Base-by-base conservation (phyloP, 1,140 invertebrate species). In the Fopius arisanus region DNA sequence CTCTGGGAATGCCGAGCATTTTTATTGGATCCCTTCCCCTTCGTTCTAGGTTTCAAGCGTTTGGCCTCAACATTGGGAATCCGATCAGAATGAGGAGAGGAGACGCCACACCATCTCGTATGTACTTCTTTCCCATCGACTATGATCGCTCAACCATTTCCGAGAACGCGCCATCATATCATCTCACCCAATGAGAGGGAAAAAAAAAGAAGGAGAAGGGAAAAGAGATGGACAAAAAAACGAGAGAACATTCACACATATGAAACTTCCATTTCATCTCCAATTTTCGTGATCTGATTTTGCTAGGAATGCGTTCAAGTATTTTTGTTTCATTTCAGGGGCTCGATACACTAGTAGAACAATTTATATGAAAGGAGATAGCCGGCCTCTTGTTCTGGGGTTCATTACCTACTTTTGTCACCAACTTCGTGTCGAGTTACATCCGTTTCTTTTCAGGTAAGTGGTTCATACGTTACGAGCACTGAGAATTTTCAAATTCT, bases 1-100 rank as follows among this genome's bases (percentile, higher is more conserved):
- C 78, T 78, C 75, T 72, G 82, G 78, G 83, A 85, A 85, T 85
- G 80, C 66, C 79, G 82, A 74, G 82, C 80, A 85, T 85, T 85
- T 85, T 85, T 84, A 84, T 85, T 85, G 81, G 83, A 83, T 84
- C 78, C 63, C 33, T 63, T 77, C 76, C 33, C 63, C 76, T 75
- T 72, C 28, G 19, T 21, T 51, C n/a, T 14, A 12, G 70, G 37
- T 67, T 76, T 73, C 74, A 63, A 72, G 41, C 43, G 54, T 73
- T 59, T 74, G 67, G 69, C 68, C 77, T 72, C 70, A 74, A 67
- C 78, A 78, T 74, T 69, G 72, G 78, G 77, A 82, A 81, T 75
- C 78, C 77, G 78, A 82, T 80, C 79, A 80, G 77, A 74, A 78
- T 74, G 75, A 73, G 73, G 62, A 77, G 73, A 75, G 65, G 59